These are phyloP conservation scores for Phallusia fumigata DNA, from an alignment of 23 tunicate species.

Conservation along the genomic window DNA sequence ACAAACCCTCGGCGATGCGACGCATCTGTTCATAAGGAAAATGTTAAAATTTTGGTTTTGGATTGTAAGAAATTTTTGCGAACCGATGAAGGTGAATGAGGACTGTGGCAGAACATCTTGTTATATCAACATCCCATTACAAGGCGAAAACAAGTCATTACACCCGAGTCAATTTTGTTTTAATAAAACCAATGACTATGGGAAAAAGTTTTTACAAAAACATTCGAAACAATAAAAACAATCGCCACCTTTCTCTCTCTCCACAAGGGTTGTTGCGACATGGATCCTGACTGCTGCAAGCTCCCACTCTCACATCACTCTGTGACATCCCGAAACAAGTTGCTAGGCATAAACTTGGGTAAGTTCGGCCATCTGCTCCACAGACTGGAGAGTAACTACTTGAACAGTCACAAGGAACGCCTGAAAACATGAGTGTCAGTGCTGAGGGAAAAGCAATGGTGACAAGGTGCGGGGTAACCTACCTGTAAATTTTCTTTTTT, in stretches of 20 bases:
- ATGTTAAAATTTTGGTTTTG: too few species aligned
- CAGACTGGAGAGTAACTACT: conserved; percentile 50
- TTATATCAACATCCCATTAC: too few species aligned
- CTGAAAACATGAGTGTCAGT: conserved; percentile 1
- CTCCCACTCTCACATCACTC: conserved; percentile 9
- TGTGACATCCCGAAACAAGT: conserved; percentile 40
- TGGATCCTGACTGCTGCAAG: conserved; percentile 41
- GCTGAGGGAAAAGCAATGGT: background rate
- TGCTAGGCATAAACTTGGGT: conserved; percentile 59
- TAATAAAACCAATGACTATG: too few species aligned
- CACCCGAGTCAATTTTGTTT: too few species aligned
- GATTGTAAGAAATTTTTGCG: too few species aligned
- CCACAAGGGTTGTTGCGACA: conserved; percentile 61
- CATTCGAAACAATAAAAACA: background rate
- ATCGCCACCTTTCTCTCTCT: conserved; percentile 45
- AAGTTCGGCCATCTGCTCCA: conserved; percentile 50
- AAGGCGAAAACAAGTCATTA: too few species aligned
- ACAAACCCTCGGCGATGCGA: conserved; percentile 58
- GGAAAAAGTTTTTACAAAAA: too few species aligned
- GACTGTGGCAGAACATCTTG: too few species aligned
- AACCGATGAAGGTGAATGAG: too few species aligned
- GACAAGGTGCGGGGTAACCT: background rate
- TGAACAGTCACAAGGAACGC: conserved; percentile 74
- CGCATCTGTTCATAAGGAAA: conserved; percentile 41
- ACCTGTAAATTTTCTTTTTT: conserved; percentile 47